Percentiles rank a stretch among this genome's conserved stretches.
phyloP scores from a whole-genome alignment of 2,113 vertebrate species.

The Ifrita kowaldi region DNA sequence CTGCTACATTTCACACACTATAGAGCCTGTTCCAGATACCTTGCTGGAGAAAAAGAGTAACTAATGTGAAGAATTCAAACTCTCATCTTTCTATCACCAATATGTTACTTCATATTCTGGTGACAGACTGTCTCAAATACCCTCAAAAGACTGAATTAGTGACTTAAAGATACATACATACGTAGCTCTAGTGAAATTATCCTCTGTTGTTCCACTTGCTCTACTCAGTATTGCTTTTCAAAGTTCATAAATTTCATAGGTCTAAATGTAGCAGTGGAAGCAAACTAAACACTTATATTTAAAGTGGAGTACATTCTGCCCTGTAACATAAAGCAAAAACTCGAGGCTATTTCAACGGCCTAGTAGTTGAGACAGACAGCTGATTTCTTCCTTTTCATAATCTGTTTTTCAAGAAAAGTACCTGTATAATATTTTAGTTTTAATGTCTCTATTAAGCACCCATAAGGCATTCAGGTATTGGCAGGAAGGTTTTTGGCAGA shows the following conservation, averaged over 20 bases:
- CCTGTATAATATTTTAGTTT: not conserved
- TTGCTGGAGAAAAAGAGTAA: not conserved
- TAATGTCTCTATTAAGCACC: not conserved
- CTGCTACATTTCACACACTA: not conserved
- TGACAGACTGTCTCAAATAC: not conserved
- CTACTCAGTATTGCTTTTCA: not conserved
- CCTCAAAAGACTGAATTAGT: not conserved
- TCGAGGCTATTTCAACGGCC: not conserved
- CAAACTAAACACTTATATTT: not conserved
- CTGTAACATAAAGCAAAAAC: not conserved
- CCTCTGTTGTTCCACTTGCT: not conserved
- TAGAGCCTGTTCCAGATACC: not conserved
- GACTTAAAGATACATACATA: not conserved
- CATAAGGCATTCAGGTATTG: not conserved
- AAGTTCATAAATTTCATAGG: conserved; percentile 7
- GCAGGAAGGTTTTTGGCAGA: not conserved
- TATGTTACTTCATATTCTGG: not conserved
- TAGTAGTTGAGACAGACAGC: not conserved
- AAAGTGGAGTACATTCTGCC: not conserved
- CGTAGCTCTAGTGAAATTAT: not conserved
- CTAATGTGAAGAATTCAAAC: not conserved
- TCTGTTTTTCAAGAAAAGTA: not conserved
- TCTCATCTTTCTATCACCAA: not conserved
- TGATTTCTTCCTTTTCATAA: not conserved
- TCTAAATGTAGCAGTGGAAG: not conserved